phyloP scores from a whole-genome alignment of 1,140 invertebrate species.

The Saccostrea glomerata region DNA sequence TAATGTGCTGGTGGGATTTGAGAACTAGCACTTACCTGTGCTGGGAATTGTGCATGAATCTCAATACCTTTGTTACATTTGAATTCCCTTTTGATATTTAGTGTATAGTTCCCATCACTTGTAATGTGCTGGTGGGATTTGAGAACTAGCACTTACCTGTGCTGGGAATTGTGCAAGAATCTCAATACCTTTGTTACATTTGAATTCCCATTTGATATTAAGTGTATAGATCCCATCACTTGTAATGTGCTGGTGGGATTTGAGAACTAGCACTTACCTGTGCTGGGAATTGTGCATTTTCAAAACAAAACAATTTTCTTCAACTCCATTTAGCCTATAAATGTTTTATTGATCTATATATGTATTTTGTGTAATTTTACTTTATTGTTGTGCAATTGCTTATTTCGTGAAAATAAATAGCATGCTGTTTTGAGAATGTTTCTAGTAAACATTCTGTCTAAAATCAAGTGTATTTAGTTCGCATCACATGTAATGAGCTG shows the following conservation, averaged over 20 bases:
- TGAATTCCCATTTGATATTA: background rate
- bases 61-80: background rate
- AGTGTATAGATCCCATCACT: background rate
- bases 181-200: background rate
- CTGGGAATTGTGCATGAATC: background rate
- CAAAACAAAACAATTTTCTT: background rate
- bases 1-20: constrained; percentile 48
- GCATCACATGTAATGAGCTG: no score
- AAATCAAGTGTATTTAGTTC: background rate
- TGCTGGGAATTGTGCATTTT: constrained; percentile 39
- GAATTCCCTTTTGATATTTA: background rate
- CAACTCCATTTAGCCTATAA: background rate
- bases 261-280: constrained; percentile 53
- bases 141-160: constrained; percentile 54
- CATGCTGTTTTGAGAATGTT: no score
- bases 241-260: no score
- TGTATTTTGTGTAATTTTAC: no score
- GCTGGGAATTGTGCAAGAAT: constrained; percentile 19
- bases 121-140: no score
- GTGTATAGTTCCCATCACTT: background rate
- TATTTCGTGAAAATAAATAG: no score
- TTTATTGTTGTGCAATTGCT: no score
- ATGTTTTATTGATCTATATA: no score
- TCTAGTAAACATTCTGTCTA: no score
- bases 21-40: constrained; percentile 53